Evolutionary conservation across 2,888 invertebrate genomes (phyloP).

Genomic region (Tupiocoris notatus): DNA sequence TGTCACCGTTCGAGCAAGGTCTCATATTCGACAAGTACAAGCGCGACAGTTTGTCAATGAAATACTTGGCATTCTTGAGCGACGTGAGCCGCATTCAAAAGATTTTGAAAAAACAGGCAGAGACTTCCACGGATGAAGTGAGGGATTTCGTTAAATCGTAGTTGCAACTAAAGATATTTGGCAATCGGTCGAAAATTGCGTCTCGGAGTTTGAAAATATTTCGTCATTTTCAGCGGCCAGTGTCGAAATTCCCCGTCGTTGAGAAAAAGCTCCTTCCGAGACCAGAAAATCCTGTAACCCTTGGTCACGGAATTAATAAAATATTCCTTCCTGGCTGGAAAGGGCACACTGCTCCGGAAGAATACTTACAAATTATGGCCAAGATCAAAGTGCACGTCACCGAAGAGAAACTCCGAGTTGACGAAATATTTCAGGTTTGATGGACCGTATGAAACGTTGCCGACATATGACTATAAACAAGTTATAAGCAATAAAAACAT

Average conservation of each 20-base stretch:
- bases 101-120: background rate
- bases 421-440: conserved; percentile 17
- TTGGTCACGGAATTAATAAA: conserved; percentile 10
- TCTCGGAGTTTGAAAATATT: too few species aligned
- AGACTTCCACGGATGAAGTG: background rate
- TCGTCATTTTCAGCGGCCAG: too few species aligned
- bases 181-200: too few species aligned
- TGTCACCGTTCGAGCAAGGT: conserved; percentile 31
- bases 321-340: conserved; percentile 22
- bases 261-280: conserved; percentile 11
- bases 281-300: background rate
- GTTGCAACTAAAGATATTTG: too few species aligned
- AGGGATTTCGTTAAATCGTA: too few species aligned
- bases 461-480: too few species aligned
- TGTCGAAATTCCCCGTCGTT: conserved; percentile 15
- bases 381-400: conserved; percentile 26
- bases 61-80: conserved; percentile 27
- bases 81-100: conserved; percentile 21
- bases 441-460: too few species aligned
- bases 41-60: conserved; percentile 18
- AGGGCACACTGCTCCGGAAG: conserved; percentile 21
- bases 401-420: conserved; percentile 13
- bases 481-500: too few species aligned
- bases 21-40: conserved; percentile 28
- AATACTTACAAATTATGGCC: conserved; percentile 23